These are phyloP conservation scores for Cheilosia vulpina DNA, from an alignment of 2,888 invertebrate species.

Conservation along the genomic window DNA sequence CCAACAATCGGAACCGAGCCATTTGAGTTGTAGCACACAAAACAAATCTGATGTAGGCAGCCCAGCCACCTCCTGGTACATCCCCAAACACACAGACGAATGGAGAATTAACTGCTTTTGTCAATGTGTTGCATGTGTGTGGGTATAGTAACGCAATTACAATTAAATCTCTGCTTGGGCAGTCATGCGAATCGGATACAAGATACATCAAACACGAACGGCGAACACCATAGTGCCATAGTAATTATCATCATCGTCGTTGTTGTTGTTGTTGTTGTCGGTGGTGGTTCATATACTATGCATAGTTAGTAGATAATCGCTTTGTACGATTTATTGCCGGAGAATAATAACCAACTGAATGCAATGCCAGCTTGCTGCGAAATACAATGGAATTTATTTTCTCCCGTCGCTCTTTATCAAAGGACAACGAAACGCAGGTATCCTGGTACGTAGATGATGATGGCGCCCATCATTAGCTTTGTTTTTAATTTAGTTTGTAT, in stretches of 20 bases:
- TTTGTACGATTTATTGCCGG: slow-evolving; percentile 44
- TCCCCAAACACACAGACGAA: background rate
- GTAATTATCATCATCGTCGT: slow-evolving; percentile 53
- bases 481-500: slow-evolving; percentile 1
- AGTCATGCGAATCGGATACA: slow-evolving; percentile 70
- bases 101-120: slow-evolving; percentile 36
- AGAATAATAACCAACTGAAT: slow-evolving; percentile 33
- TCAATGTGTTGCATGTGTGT: background rate
- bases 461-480: slow-evolving; percentile 20
- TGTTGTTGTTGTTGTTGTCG: background rate
- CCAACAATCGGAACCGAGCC: slow-evolving; percentile 37
- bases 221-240: slow-evolving; percentile 10
- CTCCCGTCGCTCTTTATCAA: background rate
- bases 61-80: background rate
- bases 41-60: slow-evolving; percentile 9
- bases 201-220: slow-evolving; percentile 67
- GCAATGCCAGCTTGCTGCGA: slow-evolving; percentile 33
- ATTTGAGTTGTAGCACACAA: slow-evolving; percentile 33
- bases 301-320: slow-evolving; percentile 40
- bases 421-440: slow-evolving; percentile 39
- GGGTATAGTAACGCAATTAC: slow-evolving; percentile 55
- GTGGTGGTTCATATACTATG: slow-evolving; percentile 1
- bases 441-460: slow-evolving; percentile 4
- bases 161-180: slow-evolving; percentile 71
- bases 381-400: slow-evolving; percentile 22